These are phyloP conservation scores for Antheraea assamensis DNA, from an alignment of 2,888 invertebrate genomes.

Conservation along the genomic window DNA sequence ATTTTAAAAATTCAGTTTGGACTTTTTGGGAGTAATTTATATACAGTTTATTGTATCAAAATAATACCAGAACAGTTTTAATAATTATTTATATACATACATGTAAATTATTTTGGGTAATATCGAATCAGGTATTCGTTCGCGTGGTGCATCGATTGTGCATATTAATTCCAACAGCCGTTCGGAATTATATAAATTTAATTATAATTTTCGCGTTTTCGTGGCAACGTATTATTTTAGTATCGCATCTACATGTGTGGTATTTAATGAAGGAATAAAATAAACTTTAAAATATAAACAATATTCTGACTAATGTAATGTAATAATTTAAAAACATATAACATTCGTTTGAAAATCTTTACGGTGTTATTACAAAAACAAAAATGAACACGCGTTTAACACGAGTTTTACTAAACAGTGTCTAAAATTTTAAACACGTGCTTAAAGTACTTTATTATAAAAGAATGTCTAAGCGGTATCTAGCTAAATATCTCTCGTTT, in stretches of 20 bases:
- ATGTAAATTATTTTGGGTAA: constrained; percentile 23
- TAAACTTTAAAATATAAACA: too few relatives aligned
- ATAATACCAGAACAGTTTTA: not conserved
- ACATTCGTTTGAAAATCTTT: too few relatives aligned
- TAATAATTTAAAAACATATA: too few relatives aligned
- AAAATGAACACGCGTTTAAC: too few relatives aligned
- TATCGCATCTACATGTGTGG: constrained; percentile 22
- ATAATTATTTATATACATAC: not conserved
- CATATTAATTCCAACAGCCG: constrained; percentile 38
- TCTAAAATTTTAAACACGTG: too few relatives aligned
- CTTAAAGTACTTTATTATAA: too few relatives aligned
- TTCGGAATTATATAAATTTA: constrained; percentile 50
- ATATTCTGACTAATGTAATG: too few relatives aligned
- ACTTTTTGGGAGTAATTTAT: not conserved
- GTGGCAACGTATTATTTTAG: constrained; percentile 31
- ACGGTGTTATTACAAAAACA: too few relatives aligned
- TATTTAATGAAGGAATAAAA: not conserved
- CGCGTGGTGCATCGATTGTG: constrained; percentile 31
- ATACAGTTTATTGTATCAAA: not conserved
- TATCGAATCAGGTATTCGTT: constrained; percentile 34
- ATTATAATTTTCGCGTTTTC: constrained; percentile 46
- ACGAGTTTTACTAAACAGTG: too few relatives aligned
- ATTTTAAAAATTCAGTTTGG: not conserved
- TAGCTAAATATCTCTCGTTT: too few relatives aligned
- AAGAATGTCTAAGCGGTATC: too few relatives aligned